Evolutionary conservation across 1,140 invertebrate species (phyloP), one percentile per base, ranked within the genome.

Genomic region (Drosophila setifemur): DNA sequence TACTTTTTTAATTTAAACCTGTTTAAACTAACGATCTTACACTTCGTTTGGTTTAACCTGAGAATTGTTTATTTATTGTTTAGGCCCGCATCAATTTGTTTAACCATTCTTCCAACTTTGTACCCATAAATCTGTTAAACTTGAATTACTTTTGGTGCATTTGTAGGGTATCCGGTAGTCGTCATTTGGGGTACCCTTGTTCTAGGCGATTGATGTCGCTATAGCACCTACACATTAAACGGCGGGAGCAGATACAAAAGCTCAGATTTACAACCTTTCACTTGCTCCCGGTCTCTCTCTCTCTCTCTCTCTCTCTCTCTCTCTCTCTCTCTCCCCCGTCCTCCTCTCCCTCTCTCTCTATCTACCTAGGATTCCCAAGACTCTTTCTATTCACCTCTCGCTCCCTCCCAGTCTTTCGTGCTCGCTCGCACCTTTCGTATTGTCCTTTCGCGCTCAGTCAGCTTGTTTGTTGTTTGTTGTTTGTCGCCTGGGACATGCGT

Each of bases 401-500:
- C 37, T 18, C 3, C 2, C 40, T 9, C 2, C 2, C 11, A 9
- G 0, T 9, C 21, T 14, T 23, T 16, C 3, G 60, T 21, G 23
- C 23, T 9, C 21, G 58, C 21, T 21, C 23, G 3, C 42, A 1
- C 6, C 4, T 12, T 12, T 16, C 11, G 11, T 6, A 57, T 63
- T 63, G 57, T 64, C 14, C 16, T 45, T 63, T 39, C 16, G 60
- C 60, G 33, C 37, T 19, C 19, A 14, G 11, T 58, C 33, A 8
- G 2, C 11, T 25, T 29, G 45, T 7, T 31, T 45, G 7, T 52
- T 42, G 6, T 18, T 53, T 37, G 45, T 37, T 37, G 40, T 35
- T 43, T 61, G 55, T 48, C 31, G 42, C 60, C 42, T 25, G 58
- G 61, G 61, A 66, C 61, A 66, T 66, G 61, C 61, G 61, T 66